Conservation (phyloP, 2,797 vertebrate species). For the Pteropus rufus region DNA sequence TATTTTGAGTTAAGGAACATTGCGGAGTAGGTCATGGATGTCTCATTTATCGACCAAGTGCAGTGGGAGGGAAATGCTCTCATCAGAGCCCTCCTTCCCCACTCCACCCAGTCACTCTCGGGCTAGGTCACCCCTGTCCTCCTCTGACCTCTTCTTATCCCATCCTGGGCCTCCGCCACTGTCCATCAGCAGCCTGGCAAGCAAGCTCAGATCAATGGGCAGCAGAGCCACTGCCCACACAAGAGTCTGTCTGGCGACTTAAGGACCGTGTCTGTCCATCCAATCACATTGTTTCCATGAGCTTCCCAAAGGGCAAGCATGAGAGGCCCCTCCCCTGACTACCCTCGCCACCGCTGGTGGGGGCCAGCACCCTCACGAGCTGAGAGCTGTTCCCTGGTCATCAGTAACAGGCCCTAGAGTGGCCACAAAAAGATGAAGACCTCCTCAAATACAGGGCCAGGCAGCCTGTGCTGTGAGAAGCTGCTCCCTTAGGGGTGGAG, state of each 20-base stretch:
- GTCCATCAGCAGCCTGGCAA: not conserved
- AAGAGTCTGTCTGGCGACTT: not conserved
- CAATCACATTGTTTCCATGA: fast-evolving
- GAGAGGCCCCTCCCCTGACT: not conserved
- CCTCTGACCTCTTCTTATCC: not conserved
- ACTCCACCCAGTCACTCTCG: too few species aligned
- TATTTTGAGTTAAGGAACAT: not conserved
- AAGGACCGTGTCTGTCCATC: fast-evolving
- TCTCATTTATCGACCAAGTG: not conserved
- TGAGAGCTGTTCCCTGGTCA: not conserved
- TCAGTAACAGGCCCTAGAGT: not conserved
- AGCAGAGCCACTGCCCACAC: not conserved
- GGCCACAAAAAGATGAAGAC: not conserved
- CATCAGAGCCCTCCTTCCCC: not conserved
- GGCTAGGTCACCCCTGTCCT: not conserved
- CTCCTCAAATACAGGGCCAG: not conserved
- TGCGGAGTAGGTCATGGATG: not conserved
- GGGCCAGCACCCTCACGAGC: not conserved
- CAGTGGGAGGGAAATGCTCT: not conserved
- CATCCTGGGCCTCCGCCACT: not conserved
- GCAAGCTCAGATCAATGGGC: not conserved
- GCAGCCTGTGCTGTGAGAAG: not conserved
- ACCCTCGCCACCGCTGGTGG: not conserved
- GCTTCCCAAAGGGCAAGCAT: not conserved
- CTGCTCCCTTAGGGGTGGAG: not conserved